Conservation (phyloP, 2,797 vertebrate genomes). For the Thaleichthys pacificus region DNA sequence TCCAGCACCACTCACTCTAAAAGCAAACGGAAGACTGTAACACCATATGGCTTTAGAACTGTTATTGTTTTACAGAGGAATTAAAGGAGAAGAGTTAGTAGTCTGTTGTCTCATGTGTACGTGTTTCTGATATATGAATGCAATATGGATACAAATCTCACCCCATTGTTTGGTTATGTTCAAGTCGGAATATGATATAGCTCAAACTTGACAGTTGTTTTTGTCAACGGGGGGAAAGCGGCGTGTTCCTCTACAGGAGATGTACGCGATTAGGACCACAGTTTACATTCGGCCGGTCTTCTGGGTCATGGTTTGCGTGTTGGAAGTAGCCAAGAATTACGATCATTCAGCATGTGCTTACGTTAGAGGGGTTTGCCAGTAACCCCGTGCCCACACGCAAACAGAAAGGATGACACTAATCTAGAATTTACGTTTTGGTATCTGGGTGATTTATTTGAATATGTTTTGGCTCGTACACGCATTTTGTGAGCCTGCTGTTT, state of each 20-base stretch:
- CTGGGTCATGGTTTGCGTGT: conserved; percentile 27
- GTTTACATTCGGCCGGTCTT: conserved; percentile 10
- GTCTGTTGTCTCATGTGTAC: background rate
- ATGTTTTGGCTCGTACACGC: conserved; percentile 43
- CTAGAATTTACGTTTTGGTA: conserved; percentile 17
- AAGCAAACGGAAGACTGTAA: background rate
- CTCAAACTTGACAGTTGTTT: conserved; percentile 13
- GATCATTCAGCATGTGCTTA: conserved; percentile 6
- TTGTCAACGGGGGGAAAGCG: background rate
- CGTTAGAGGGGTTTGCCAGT: conserved; percentile 25
- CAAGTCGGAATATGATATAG: background rate
- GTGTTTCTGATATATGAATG: background rate
- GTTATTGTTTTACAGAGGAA: conserved; percentile 6
- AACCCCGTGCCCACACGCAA: conserved; percentile 6
- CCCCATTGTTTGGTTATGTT: background rate
- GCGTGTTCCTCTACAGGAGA: background rate
- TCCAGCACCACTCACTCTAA: background rate
- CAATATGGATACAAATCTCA: background rate
- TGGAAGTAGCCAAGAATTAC: conserved; percentile 30
- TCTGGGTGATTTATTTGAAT: conserved; percentile 40
- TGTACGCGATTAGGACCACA: conserved; percentile 18
- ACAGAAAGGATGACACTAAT: conserved; percentile 25
- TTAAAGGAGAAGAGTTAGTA: background rate
- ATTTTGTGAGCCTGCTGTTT: conserved; percentile 46
- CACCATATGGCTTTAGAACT: background rate